A percentile compares a stretch with the other conserved stretches of the same genome.
Evolutionary conservation across 2,888 invertebrate genomes (phyloP).

Genomic region (Liposcelis brunnea): DNA sequence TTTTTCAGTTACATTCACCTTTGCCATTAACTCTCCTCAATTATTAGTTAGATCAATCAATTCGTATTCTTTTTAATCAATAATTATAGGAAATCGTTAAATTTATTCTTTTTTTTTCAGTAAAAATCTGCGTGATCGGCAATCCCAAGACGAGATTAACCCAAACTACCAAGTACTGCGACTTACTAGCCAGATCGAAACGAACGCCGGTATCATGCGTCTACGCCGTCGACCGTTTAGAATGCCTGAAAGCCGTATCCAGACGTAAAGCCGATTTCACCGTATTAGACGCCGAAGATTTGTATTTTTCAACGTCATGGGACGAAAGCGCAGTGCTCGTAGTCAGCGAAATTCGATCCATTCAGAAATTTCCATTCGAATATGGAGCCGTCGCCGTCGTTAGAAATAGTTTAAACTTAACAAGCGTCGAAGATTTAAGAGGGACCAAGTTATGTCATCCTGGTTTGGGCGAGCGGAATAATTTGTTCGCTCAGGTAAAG

Average conservation of each 20-base stretch:
- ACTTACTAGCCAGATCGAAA: neutral
- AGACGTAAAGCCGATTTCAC: slow-evolving; percentile 68
- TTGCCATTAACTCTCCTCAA: no score
- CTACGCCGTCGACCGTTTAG: slow-evolving; percentile 34
- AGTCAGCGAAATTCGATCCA: neutral
- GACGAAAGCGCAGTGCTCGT: neutral
- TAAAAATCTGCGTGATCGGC: slow-evolving; percentile 1
- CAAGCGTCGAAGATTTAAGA: slow-evolving; percentile 39
- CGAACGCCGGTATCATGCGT: neutral
- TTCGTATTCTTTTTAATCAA: no score
- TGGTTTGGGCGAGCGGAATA: slow-evolving; percentile 60
- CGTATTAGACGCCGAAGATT: slow-evolving; percentile 65
- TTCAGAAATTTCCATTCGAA: slow-evolving; percentile 28
- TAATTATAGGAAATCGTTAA: no score
- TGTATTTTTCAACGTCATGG: slow-evolving; percentile 43
- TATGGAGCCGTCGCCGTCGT: slow-evolving; percentile 50
- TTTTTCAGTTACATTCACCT: no score
- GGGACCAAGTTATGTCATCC: slow-evolving; percentile 66
- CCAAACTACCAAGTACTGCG: slow-evolving; percentile 2
- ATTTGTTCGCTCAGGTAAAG: slow-evolving; percentile 53
- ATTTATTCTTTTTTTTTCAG: neutral
- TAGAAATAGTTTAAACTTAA: slow-evolving; percentile 37
- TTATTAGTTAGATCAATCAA: no score
- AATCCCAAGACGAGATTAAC: neutral
- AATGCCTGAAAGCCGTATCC: slow-evolving; percentile 59